Evolutionary conservation across 2,888 invertebrate species (phyloP).

Genomic region (Volucella inflata): DNA sequence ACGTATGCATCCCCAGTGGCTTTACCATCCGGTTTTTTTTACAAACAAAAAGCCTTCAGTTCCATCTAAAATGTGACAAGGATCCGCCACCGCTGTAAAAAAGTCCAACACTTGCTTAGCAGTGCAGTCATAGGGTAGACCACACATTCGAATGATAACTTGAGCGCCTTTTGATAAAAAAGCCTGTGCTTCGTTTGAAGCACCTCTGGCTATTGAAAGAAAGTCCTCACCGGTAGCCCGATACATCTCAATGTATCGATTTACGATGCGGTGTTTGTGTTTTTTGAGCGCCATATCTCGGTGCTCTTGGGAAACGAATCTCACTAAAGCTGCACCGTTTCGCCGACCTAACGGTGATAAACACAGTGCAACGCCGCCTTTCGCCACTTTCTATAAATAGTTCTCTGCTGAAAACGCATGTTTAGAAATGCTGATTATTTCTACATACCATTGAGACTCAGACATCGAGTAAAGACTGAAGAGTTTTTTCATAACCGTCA

Average conservation of each 20-base stretch:
- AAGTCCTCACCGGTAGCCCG: constrained; percentile 99
- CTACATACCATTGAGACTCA: too few relatives aligned
- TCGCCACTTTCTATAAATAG: too few relatives aligned
- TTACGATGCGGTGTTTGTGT: constrained; percentile 99
- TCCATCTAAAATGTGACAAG: constrained; percentile 95
- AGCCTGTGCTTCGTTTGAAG: constrained; percentile 98
- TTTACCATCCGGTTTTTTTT: constrained; percentile 95
- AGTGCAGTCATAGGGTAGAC: constrained; percentile 98
- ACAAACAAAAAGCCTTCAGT: constrained; percentile 98
- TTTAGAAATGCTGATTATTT: too few relatives aligned
- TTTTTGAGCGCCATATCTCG: constrained; percentile 98
- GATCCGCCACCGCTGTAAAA: constrained; percentile 94
- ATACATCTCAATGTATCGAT: constrained; percentile 99
- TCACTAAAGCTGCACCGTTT: constrained; percentile 99
- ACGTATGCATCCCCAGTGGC: constrained; percentile 99
- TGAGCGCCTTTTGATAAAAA: constrained; percentile 98
- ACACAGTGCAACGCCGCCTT: constrained; percentile 99
- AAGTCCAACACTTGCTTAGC: constrained; percentile 99
- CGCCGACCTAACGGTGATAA: constrained; percentile 98
- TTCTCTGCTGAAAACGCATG: too few relatives aligned
- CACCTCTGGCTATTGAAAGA: constrained; percentile 97
- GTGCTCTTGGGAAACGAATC: constrained; percentile 97
- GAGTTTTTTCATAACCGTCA: too few relatives aligned
- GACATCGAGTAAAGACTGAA: too few relatives aligned
- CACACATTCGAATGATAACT: constrained; percentile 99